Evolutionary conservation across 2,113 vertebrate genomes (phyloP).

Genomic region (Pachypanchax playfairii): DNA sequence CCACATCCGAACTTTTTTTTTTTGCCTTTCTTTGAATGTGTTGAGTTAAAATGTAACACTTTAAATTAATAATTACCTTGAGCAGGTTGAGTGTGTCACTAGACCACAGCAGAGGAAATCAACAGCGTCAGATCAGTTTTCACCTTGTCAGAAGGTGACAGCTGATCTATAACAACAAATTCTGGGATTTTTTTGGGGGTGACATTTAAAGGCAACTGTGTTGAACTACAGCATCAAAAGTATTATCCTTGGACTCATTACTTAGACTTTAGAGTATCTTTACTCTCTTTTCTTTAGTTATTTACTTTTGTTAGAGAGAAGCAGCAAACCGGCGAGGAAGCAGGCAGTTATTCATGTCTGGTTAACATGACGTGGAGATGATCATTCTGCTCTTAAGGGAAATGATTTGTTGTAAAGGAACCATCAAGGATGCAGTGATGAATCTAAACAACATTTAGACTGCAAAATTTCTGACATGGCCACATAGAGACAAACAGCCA

Average conservation of each 20-base stretch:
- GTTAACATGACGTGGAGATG: too few species aligned
- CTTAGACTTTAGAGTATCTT: background rate
- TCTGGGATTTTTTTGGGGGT: too few species aligned
- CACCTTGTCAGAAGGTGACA: background rate
- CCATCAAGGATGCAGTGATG: conserved; percentile 1
- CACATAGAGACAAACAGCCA: too few species aligned
- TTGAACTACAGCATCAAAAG: conserved; percentile 30
- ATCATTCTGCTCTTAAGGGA: too few species aligned
- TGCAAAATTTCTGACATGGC: too few species aligned
- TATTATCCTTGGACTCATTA: conserved; percentile 6
- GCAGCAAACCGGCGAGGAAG: conserved; percentile 28
- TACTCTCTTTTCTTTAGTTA: too few species aligned
- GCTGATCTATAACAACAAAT: background rate
- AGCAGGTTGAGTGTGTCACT: conserved; percentile 34
- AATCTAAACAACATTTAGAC: too few species aligned
- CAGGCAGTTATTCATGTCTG: background rate
- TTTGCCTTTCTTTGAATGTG: conserved; percentile 13
- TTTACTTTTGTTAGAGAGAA: too few species aligned
- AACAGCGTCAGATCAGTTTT: background rate
- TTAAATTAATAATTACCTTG: conserved; percentile 48
- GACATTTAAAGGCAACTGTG: conserved; percentile 55
- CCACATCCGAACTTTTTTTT: background rate
- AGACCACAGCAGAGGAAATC: conserved; percentile 44
- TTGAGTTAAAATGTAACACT: background rate
- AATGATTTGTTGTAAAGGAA: too few species aligned